A percentile compares a stretch with the other conserved stretches of the same genome.
phyloP scores from a whole-genome alignment of 2,113 vertebrate species.

The Scomber colias region DNA sequence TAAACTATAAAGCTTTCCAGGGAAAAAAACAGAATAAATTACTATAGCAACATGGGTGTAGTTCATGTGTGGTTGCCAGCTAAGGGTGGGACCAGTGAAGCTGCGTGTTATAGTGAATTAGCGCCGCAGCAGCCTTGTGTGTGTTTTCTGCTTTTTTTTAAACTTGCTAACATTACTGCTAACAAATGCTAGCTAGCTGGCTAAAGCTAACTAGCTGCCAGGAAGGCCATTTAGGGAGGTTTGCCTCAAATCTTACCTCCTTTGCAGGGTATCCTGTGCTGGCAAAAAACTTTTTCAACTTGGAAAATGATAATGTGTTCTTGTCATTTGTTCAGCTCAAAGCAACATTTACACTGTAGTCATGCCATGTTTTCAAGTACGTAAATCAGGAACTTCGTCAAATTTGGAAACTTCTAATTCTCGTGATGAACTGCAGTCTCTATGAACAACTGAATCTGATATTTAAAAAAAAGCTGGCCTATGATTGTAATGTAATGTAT shows the following conservation, averaged over 20 bases:
- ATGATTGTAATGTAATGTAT: no score
- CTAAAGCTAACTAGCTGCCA: constrained; percentile 58
- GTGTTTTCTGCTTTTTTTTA: not conserved
- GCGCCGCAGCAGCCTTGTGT: not conserved
- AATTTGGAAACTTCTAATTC: no score
- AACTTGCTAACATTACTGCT: constrained; percentile 46
- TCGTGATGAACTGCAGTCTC: no score
- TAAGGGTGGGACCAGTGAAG: not conserved
- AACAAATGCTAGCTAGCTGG: constrained; percentile 62
- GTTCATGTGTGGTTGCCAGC: not conserved
- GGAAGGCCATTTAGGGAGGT: not conserved
- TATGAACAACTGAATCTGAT: no score
- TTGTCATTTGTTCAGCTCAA: no score
- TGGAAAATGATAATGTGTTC: no score
- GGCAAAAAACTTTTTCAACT: constrained; percentile 70
- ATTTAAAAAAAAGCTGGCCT: no score
- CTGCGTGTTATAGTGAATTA: not conserved
- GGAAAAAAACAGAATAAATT: not conserved
- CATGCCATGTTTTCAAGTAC: no score
- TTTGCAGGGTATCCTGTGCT: constrained; percentile 97
- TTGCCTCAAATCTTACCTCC: constrained; percentile 87
- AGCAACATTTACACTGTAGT: no score
- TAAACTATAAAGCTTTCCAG: not conserved
- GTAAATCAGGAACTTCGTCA: no score
- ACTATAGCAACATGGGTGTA: not conserved